Percentiles rank a stretch among this genome's conserved stretches.
phyloP scores from a whole-genome alignment of 2,113 vertebrate genomes.

The Equus quagga region DNA sequence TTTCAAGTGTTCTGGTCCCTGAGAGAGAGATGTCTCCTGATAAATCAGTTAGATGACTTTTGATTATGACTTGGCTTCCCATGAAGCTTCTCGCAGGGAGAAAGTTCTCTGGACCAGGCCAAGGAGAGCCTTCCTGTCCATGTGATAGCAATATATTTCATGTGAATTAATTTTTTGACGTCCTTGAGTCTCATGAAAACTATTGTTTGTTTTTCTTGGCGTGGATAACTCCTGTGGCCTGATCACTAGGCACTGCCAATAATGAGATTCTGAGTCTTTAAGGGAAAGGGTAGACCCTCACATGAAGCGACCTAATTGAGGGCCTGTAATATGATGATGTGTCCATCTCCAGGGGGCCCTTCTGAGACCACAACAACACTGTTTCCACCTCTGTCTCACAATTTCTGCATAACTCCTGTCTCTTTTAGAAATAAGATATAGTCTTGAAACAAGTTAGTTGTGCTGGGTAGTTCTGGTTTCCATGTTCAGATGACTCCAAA shows the following conservation, averaged over 20 bases:
- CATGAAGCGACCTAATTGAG: not conserved
- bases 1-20: not conserved
- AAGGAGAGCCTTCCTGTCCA: not conserved
- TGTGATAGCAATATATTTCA: slow-evolving; percentile 16
- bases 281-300: not conserved
- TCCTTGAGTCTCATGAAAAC: not conserved
- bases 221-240: not conserved
- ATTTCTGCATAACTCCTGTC: not conserved
- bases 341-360: not conserved
- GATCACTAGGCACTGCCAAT: not conserved
- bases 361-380: not conserved
- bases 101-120: not conserved
- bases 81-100: not conserved
- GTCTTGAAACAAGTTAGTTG: not conserved
- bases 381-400: not conserved
- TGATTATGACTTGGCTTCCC: not conserved
- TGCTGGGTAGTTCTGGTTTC: not conserved
- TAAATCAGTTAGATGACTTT: slow-evolving; percentile 11
- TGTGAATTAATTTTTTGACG: slow-evolving; percentile 34
- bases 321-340: too few species aligned
- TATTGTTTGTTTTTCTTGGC: slow-evolving; percentile 8
- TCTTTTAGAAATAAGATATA: slow-evolving; percentile 10
- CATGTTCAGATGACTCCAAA: not conserved
- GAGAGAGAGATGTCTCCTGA: not conserved
- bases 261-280: not conserved